phyloP scores from a whole-genome alignment of 2,888 invertebrate genomes.

The Ceraclea dissimilis region DNA sequence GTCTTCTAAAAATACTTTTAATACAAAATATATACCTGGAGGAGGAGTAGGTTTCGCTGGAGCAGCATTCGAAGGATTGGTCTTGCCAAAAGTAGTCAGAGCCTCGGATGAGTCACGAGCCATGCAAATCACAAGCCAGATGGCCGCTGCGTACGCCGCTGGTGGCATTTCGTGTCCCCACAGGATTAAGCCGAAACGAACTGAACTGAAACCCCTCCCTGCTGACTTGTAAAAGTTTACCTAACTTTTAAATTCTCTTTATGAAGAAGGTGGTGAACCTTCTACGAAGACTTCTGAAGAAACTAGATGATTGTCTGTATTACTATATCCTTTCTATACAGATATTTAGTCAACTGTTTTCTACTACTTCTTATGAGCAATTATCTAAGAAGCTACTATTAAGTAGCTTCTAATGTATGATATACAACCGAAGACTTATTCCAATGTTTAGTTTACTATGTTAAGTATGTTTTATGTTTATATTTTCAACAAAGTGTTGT shows the following conservation, averaged over 20 bases:
- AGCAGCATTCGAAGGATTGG: constrained; percentile 51
- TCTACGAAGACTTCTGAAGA: no score
- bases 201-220: not conserved
- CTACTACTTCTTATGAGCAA: no score
- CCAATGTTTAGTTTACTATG: no score
- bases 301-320: no score
- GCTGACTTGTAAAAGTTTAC: not conserved
- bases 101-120: constrained; percentile 51
- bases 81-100: constrained; percentile 63
- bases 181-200: constrained; percentile 19
- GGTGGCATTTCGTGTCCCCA: constrained; percentile 23
- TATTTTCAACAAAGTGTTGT: no score
- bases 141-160: constrained; percentile 37
- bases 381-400: no score
- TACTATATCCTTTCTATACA: no score
- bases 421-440: no score
- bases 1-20: not conserved
- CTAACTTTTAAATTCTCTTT: not conserved
- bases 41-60: constrained; percentile 48
- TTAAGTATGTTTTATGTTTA: no score
- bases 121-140: constrained; percentile 39
- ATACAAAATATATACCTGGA: constrained; percentile 43
- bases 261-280: not conserved
- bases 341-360: no score
- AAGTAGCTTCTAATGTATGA: no score